A percentile compares a stretch with the other conserved stretches of the same genome.
Evolutionary conservation across 2,888 invertebrate species (phyloP).

Genomic region (Drosophila birchii): DNA sequence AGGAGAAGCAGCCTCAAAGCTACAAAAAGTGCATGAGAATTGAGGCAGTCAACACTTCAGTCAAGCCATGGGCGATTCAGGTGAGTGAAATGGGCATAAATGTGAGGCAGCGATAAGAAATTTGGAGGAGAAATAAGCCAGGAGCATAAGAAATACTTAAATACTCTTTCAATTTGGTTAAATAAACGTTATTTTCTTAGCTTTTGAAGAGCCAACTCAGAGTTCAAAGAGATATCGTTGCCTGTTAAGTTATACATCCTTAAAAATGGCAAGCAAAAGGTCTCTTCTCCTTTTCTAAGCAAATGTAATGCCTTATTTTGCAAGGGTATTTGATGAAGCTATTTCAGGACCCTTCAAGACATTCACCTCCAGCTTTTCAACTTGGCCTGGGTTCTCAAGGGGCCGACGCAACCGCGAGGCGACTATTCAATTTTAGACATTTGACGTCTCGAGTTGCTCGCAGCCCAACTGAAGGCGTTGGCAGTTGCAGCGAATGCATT

Average conservation of each 20-base stretch:
- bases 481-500: slow-evolving; percentile 57
- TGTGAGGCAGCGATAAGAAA: slow-evolving; percentile 9
- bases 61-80: slow-evolving; percentile 81
- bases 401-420: slow-evolving; percentile 68
- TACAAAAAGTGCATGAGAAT: slow-evolving; percentile 28
- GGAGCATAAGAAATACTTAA: neutral
- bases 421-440: slow-evolving; percentile 71
- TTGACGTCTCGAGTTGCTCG: slow-evolving; percentile 62
- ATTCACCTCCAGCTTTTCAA: slow-evolving; percentile 11
- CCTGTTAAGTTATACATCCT: neutral
- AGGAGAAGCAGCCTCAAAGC: slow-evolving; percentile 32
- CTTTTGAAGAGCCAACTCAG: neutral
- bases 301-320: too few relatives aligned
- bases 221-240: neutral
- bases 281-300: neutral
- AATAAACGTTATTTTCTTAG: neutral
- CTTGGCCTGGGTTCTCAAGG: neutral
- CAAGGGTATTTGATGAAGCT: slow-evolving; percentile 35
- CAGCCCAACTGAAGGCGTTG: slow-evolving; percentile 42
- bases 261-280: neutral
- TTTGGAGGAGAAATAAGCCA: neutral
- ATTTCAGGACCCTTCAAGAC: slow-evolving; percentile 31
- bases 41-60: slow-evolving; percentile 45
- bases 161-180: slow-evolving; percentile 1
- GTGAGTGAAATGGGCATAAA: slow-evolving; percentile 67